Percentiles rank a stretch among this genome's conserved stretches.
Evolutionary conservation across 2,888 invertebrate genomes (phyloP).

Genomic region (Smittia aterrima): DNA sequence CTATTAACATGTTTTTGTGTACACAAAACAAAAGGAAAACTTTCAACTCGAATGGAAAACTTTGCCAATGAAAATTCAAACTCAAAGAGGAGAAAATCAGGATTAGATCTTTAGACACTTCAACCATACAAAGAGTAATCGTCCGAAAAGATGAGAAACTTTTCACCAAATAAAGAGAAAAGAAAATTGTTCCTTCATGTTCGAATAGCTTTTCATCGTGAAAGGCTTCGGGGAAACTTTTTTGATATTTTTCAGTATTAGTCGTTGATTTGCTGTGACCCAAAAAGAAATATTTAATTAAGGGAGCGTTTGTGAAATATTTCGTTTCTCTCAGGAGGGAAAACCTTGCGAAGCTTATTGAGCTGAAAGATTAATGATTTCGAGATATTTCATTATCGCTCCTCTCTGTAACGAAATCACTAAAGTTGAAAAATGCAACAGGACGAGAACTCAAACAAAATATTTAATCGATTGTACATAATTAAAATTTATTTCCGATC

Average conservation of each 20-base stretch:
- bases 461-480: neutral
- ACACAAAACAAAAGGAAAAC: neutral
- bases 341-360: too few relatives aligned
- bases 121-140: neutral
- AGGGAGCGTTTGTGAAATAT: neutral
- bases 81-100: neutral
- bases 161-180: neutral
- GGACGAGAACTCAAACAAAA: neutral
- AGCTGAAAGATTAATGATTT: too few relatives aligned
- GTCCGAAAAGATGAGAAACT: neutral
- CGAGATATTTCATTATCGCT: too few relatives aligned
- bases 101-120: neutral
- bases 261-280: neutral
- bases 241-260: conserved; percentile 23
- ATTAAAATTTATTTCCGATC: neutral
- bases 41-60: neutral
- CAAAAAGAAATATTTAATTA: neutral
- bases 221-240: neutral
- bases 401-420: too few relatives aligned
- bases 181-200: neutral
- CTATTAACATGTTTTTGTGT: conserved; percentile 1
- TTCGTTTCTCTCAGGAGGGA: too few relatives aligned
- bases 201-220: neutral
- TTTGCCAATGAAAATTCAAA: neutral
- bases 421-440: neutral